phyloP scores from a whole-genome alignment of 2,888 invertebrate species.

The Drosophila tanythrix region DNA sequence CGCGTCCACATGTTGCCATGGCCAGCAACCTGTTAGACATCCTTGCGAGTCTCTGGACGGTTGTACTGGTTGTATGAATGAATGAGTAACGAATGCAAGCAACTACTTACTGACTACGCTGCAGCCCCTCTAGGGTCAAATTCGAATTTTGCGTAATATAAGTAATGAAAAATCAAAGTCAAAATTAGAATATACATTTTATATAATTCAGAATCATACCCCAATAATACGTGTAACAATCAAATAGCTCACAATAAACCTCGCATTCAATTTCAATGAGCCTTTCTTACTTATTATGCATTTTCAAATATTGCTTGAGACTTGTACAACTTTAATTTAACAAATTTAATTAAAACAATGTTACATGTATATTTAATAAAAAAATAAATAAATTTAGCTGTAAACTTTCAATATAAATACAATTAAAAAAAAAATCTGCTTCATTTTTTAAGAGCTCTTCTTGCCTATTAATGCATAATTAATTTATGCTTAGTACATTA shows the following conservation, averaged over 20 bases:
- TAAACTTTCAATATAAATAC: background rate
- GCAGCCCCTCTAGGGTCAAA: background rate
- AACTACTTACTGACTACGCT: background rate
- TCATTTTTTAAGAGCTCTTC: fast-evolving
- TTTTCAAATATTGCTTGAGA: background rate
- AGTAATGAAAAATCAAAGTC: background rate
- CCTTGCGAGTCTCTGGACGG: background rate
- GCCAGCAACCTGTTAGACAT: slow-evolving; percentile 77
- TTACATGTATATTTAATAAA: background rate
- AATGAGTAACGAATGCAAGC: slow-evolving; percentile 16
- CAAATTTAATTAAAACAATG: too few species aligned
- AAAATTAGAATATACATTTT: background rate
- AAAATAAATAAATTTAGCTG: too few species aligned
- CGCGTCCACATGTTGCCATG: slow-evolving; percentile 75
- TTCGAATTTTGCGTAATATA: background rate
- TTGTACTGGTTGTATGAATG: slow-evolving; percentile 21
- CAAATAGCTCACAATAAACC: too few species aligned
- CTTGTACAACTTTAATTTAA: background rate
- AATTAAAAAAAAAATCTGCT: background rate
- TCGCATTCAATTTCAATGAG: background rate
- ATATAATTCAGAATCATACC: background rate
- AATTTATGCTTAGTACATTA: background rate
- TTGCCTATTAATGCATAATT: background rate
- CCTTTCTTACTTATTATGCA: background rate
- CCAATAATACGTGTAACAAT: too few species aligned